Percentiles rank a stretch among this genome's conserved stretches.
These are phyloP conservation scores for Bergia sp. DNA, from an alignment of 92 coral and sea anemone genomes.

Conservation along the genomic window DNA sequence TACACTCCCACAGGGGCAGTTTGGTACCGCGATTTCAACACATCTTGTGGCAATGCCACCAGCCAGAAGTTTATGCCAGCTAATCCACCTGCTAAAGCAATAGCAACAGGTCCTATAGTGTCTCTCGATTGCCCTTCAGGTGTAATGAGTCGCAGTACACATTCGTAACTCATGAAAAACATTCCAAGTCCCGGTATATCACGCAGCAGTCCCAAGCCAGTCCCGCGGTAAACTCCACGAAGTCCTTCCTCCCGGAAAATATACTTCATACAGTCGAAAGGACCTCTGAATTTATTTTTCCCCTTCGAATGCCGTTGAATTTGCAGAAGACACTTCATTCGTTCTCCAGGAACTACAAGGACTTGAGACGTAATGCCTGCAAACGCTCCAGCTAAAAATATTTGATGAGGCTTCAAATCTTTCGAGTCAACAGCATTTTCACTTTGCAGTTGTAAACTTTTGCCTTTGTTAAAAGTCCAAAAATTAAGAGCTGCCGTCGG, in stretches of 20 bases:
- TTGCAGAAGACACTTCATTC: conserved; percentile 87
- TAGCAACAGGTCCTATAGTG: conserved; percentile 69
- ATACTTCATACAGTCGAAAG: conserved; percentile 64
- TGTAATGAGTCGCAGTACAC: conserved; percentile 47
- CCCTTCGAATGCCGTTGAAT: conserved; percentile 74
- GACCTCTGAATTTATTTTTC: conserved; percentile 70
- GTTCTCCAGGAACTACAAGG: conserved; percentile 72
- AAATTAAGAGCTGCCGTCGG: conserved; percentile 78
- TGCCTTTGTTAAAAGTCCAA: conserved; percentile 75
- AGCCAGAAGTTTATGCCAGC: conserved; percentile 87
- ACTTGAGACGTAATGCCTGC: conserved; percentile 64
- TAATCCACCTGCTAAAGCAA: conserved; percentile 76
- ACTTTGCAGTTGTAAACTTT: conserved; percentile 72
- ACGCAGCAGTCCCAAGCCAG: conserved; percentile 66
- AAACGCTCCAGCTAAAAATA: conserved; percentile 81
- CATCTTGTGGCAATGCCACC: conserved; percentile 79
- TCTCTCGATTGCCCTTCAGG: conserved; percentile 73
- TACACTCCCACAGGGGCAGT: conserved; percentile 83
- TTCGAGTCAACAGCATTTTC: conserved; percentile 53
- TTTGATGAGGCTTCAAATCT: conserved; percentile 55
- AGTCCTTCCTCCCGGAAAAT: conserved; percentile 64
- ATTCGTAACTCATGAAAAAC: conserved; percentile 82
- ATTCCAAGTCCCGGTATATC: conserved; percentile 74
- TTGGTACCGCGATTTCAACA: conserved; percentile 78
- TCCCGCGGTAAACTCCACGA: conserved; percentile 78